Evolutionary conservation across 2,113 vertebrate species (phyloP), one percentile per base, ranked within the genome.

Genomic region (Neoarius graeffei): DNA sequence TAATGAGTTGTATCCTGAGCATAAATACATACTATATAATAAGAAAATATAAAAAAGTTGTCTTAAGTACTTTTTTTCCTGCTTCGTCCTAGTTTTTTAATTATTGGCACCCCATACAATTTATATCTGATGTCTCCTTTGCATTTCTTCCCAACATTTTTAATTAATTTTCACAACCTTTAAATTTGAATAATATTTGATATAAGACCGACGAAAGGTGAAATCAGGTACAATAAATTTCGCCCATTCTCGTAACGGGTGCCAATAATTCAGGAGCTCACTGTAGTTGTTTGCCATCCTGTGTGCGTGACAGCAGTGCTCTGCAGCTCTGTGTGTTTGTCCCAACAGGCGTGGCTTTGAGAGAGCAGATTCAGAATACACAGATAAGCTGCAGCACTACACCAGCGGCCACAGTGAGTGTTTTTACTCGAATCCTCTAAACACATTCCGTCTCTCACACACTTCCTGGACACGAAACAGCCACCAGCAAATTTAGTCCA

Each of bases 341-440:
- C 97, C 94, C 97, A 97, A 97, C 97, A 99, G 97, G 94, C 97
- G 98, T 93, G 97, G 98, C 90, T 99, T 99, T 59, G 98, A 99
- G 90, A 95, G 98, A n/a, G 95, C 97, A 0, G 98, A 99, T 88
- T 98, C 98, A 0, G 98, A 99, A 91, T 99, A 99, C 96, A 99
- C 98, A 0, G 98, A 99, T 96, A 99, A 99, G 92, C 96, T 99
- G 91, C 98, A 99, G 94, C 98, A 99, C 93, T 99, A 99, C 92
- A 99, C 98, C 95, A 99, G 98, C 0, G 98, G 98, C 94, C 98
- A 99, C 97, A 98, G 98, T 99, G 97, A 90, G 98, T 99, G 97
- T 89, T 73, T 74, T 81, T 20, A 7, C 48, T 25, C 80, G 60
- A 20, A 23, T 80, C 14, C 15, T 25, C 19, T 54, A 27, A 20